These are phyloP conservation scores for Rousettus leschenaultii DNA, from an alignment of 2,113 vertebrate genomes.

Conservation along the genomic window DNA sequence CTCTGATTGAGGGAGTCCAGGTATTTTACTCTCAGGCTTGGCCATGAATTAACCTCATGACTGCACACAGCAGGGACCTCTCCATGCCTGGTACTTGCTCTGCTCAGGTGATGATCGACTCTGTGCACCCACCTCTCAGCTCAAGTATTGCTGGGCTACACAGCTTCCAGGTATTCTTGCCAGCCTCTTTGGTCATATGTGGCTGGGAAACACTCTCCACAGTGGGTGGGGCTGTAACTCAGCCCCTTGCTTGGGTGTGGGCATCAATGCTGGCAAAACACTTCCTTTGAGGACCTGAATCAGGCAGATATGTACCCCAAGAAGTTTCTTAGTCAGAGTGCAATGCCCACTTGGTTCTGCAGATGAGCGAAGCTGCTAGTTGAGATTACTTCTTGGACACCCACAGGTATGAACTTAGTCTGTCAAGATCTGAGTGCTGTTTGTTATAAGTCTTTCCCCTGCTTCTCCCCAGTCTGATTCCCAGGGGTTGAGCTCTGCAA, in stretches of 20 bases:
- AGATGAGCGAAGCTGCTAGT: background rate
- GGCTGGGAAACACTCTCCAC: background rate
- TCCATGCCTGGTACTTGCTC: background rate
- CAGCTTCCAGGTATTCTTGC: background rate
- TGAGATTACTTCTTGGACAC: background rate
- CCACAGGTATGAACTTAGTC: background rate
- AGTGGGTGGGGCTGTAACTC: background rate
- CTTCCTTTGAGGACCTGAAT: background rate
- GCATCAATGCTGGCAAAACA: background rate
- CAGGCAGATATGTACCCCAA: background rate
- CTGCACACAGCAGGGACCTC: background rate
- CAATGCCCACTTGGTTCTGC: background rate
- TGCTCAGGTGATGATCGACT: background rate
- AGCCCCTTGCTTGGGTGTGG: background rate
- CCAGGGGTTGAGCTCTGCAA: background rate
- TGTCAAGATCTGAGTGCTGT: background rate
- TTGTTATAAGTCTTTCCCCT: background rate
- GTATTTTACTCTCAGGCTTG: background rate
- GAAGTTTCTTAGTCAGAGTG: background rate
- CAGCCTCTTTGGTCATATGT: background rate
- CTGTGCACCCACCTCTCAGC: background rate
- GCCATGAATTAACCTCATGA: background rate
- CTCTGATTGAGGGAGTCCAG: background rate
- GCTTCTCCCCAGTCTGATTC: background rate
- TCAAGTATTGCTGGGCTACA: background rate